A percentile compares a stretch with the other conserved stretches of the same genome.
phyloP scores from a whole-genome alignment of 1,140 invertebrate species.

The Drosophila takahashii region DNA sequence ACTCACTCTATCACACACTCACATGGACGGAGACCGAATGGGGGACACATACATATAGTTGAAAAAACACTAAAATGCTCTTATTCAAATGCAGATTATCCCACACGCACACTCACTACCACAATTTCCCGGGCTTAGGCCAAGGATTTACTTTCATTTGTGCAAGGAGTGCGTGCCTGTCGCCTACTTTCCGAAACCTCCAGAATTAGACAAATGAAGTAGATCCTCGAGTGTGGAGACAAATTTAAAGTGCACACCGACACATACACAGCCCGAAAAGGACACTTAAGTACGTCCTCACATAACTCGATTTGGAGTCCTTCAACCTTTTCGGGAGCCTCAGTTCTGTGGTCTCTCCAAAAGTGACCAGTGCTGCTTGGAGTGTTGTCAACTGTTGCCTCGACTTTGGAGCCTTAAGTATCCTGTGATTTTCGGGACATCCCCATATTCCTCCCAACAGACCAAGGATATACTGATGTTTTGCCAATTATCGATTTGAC shows the following conservation, averaged over 20 bases:
- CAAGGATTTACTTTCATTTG: conserved; percentile 80
- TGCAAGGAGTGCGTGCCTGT: conserved; percentile 63
- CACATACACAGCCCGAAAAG: conserved; percentile 32
- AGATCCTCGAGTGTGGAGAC: conserved; percentile 69
- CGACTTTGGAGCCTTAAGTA: conserved; percentile 15
- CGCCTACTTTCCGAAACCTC: conserved; percentile 51
- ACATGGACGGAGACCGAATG: conserved; percentile 18
- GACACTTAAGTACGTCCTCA: conserved; percentile 75
- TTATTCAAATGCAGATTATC: conserved; percentile 84
- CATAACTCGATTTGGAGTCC: conserved; percentile 71
- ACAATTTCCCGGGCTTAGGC: conserved; percentile 64
- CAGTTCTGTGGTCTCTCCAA: conserved; percentile 1
- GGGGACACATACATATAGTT: conserved; percentile 56
- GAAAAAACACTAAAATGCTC: conserved; percentile 81
- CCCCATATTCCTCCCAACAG: background rate
- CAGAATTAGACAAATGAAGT: conserved; percentile 81
- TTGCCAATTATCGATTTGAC: conserved; percentile 81
- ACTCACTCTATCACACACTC: conserved; percentile 14
- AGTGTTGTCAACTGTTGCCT: conserved; percentile 42
- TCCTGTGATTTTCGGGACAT: conserved; percentile 14
- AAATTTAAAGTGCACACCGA: conserved; percentile 46
- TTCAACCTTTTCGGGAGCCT: conserved; percentile 2
- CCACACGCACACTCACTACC: conserved; percentile 43
- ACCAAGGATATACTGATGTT: conserved; percentile 29
- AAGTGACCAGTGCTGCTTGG: conserved; percentile 26